These are phyloP conservation scores for Zingel zingel DNA, from an alignment of 2,113 vertebrate genomes.

Conservation along the genomic window DNA sequence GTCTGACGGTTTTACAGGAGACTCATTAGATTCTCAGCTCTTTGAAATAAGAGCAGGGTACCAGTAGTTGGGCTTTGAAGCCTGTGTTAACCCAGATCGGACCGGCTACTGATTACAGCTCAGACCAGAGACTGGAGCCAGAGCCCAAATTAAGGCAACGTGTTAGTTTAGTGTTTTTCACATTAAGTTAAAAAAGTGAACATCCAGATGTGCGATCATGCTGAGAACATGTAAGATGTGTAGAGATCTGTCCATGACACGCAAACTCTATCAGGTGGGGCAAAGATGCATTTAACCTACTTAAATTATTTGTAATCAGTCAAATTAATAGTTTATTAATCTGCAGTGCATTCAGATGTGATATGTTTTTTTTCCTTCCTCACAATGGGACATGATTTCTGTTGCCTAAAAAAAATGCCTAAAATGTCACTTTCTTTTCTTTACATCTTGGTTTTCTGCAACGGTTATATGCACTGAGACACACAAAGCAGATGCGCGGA, in stretches of 20 bases:
- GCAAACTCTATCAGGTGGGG: background rate
- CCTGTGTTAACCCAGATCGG: slow-evolving; percentile 66
- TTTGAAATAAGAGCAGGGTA: slow-evolving; percentile 74
- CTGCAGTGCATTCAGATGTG: slow-evolving; percentile 68
- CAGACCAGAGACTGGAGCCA: slow-evolving; percentile 66
- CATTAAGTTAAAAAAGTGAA: slow-evolving; percentile 69
- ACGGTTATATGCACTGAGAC: background rate
- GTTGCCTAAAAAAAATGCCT: background rate
- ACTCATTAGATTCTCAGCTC: slow-evolving; percentile 63
- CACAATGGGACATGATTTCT: background rate
- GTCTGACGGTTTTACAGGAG: slow-evolving; percentile 66
- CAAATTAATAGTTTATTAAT: background rate
- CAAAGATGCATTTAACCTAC: background rate
- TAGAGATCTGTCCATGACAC: slow-evolving; percentile 17
- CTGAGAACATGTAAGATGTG: slow-evolving; percentile 44
- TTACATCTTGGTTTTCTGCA: background rate
- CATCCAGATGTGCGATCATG: slow-evolving; percentile 71
- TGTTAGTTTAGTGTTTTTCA: slow-evolving; percentile 64
- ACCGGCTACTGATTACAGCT: slow-evolving; percentile 75
- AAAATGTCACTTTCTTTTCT: background rate
- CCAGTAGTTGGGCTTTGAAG: slow-evolving; percentile 69
- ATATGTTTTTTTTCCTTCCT: background rate
- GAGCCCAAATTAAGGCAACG: slow-evolving; percentile 68
- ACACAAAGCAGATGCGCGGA: slow-evolving; percentile 15
- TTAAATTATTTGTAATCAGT: background rate